A percentile compares a stretch with the other conserved stretches of the same genome.
These are phyloP conservation scores for Amphipyra berbera DNA, from an alignment of 2,888 invertebrate genomes.

Conservation along the genomic window DNA sequence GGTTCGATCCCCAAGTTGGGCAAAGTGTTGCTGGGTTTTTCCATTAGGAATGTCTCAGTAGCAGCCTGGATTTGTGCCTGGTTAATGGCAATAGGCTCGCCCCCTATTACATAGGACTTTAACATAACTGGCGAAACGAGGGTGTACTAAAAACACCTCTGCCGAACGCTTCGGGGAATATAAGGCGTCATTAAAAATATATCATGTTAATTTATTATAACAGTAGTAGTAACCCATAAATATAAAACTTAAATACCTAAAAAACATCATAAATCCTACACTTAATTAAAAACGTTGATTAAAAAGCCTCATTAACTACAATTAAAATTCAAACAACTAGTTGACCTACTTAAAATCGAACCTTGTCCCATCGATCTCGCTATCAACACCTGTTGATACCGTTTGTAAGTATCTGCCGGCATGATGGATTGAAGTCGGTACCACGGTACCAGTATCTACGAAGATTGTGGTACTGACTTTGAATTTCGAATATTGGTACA, in stretches of 20 bases:
- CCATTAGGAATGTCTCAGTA: no score
- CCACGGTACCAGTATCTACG: no score
- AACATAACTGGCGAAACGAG: no score
- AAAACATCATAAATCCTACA: constrained; percentile 27
- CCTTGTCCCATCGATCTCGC: constrained; percentile 39
- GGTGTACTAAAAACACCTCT: no score
- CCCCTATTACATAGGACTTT: no score
- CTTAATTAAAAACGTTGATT: constrained; percentile 41
- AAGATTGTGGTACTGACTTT: constrained; percentile 12
- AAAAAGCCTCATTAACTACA: constrained; percentile 33
- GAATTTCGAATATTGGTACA: not conserved
- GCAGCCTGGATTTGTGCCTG: no score
- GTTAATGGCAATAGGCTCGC: no score
- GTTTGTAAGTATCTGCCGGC: constrained; percentile 50
- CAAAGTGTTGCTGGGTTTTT: no score
- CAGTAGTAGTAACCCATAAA: constrained; percentile 17
- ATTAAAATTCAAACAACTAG: constrained; percentile 51
- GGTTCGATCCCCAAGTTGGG: no score
- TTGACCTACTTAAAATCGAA: constrained; percentile 39
- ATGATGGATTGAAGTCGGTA: constrained; percentile 38
- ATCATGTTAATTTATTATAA: no score
- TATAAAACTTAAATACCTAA: constrained; percentile 17
- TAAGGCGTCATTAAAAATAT: no score
- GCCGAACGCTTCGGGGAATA: no score
- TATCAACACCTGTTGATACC: constrained; percentile 42